Evolutionary conservation across 2,888 invertebrate species (phyloP), one percentile per base, ranked within the genome.

Genomic region (Reticulitermes lucifugus): DNA sequence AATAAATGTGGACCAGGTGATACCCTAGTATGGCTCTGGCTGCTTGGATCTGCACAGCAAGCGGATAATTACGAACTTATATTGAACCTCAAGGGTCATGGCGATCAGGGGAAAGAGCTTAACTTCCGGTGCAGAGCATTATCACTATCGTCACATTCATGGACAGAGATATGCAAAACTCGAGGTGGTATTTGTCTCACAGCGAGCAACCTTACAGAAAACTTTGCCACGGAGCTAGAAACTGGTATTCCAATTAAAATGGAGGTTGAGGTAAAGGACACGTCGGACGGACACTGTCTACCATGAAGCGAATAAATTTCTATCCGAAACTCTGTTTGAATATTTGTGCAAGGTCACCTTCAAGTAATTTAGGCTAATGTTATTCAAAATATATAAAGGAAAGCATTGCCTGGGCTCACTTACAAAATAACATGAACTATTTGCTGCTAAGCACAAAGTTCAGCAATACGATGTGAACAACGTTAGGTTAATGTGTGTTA

Each of bases 11-110:
- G 51, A 29, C 35, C 55, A 25, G 83, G 79, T 51, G 86, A 85
- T 59, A 80, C 80, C 5, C 59, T 84, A 25, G 59, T 86, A 55
- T 86, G 86, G 86, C 65, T 85, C 25, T 86, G 86, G 86, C 29
- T 85, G 41, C 29, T 85, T 12, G 86, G 85, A 0, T 70, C 79
- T 41, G 41, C 70, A 77, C 21, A 51, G 22, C 83, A 71, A 35
- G 84, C 86, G n/a, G 59, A 70, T 22, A 79, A 21, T 14, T 55
- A 75, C 59, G 65, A 83, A 14, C 73, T 86, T 43, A 21, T 25
- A 1, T 35, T 86, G 12, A 85, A 65, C 14, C 55, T 86, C 7
- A 71, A 35, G 41, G 80, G 85, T 7, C 70, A 81, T 43, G 71
- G 60, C 29, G 75, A 51, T 29, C 73, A 46, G 2, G 83, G n/a